Percentiles rank a stretch among this genome's conserved stretches.
phyloP scores from a whole-genome alignment of 2,888 invertebrate species.

The Xiphydria camelus region DNA sequence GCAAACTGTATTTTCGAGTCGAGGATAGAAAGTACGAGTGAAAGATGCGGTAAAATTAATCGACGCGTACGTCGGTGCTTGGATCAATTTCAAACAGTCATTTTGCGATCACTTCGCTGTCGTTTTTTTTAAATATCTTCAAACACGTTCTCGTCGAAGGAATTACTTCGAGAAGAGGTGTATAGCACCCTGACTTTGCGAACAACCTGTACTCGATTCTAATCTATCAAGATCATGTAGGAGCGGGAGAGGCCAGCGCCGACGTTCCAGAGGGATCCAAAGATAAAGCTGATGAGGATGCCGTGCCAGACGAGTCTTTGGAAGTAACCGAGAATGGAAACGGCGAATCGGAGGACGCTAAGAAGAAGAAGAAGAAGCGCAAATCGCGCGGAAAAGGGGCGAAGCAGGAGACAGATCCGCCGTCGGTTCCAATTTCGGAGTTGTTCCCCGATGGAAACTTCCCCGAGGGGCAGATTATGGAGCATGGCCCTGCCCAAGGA shows the following conservation, averaged over 20 bases:
- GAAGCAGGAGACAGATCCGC: slow-evolving; percentile 77
- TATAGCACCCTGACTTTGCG: too few species aligned
- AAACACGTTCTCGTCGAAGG: too few species aligned
- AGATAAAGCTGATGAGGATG: too few species aligned
- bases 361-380: slow-evolving; percentile 68
- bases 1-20: neutral
- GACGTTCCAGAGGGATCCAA: slow-evolving; percentile 52
- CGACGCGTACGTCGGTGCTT: too few species aligned
- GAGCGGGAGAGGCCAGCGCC: slow-evolving; percentile 57
- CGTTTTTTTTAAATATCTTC: too few species aligned
- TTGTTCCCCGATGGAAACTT: slow-evolving; percentile 82
- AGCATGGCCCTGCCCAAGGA: slow-evolving; percentile 72
- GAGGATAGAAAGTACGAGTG: too few species aligned
- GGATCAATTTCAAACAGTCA: too few species aligned
- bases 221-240: too few species aligned
- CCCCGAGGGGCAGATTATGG: slow-evolving; percentile 88
- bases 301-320: slow-evolving; percentile 16
- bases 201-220: too few species aligned
- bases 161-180: too few species aligned
- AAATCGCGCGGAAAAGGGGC: slow-evolving; percentile 58
- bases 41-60: too few species aligned
- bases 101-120: too few species aligned
- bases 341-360: slow-evolving; percentile 66
- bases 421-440: slow-evolving; percentile 83
- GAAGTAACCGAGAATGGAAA: slow-evolving; percentile 58